Conservation (phyloP, 2,797 vertebrate genomes). For the Otus scops region DNA sequence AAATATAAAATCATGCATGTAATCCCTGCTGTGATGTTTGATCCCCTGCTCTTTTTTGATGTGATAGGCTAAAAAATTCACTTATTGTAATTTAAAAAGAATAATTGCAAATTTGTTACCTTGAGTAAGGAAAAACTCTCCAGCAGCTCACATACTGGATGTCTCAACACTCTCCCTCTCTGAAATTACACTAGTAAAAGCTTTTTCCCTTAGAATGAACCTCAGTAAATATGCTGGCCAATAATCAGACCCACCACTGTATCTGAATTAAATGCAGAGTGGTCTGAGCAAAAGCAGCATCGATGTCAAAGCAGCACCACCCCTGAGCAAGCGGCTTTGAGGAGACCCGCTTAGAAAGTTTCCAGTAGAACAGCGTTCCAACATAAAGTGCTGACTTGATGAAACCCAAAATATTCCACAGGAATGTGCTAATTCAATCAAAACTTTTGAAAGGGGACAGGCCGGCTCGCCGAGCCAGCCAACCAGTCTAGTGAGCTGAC, state of each 20-base stretch:
- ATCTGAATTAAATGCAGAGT: background rate
- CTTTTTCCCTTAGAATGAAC: background rate
- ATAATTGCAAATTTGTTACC: background rate
- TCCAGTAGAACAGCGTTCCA: slow-evolving; percentile 47
- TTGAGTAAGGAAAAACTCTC: background rate
- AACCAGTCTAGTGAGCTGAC: slow-evolving; percentile 25
- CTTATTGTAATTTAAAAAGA: background rate
- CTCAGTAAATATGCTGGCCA: background rate
- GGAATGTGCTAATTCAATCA: slow-evolving; percentile 66
- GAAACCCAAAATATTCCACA: slow-evolving; percentile 57
- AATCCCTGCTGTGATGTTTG: background rate
- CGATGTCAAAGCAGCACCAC: background rate
- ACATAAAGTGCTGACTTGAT: slow-evolving; percentile 52
- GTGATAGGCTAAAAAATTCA: background rate
- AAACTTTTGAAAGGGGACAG: slow-evolving; percentile 53
- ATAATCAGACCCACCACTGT: background rate
- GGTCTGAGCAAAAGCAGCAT: background rate
- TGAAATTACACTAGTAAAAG: background rate
- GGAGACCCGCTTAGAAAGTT: background rate
- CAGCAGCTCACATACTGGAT: background rate
- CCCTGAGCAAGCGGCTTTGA: background rate
- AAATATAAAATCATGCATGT: background rate
- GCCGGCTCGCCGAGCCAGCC: background rate
- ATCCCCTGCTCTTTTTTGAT: background rate
- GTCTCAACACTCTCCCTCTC: background rate